Evolutionary conservation across 2,113 vertebrate genomes (phyloP).

Genomic region (Austrofundulus limnaeus): DNA sequence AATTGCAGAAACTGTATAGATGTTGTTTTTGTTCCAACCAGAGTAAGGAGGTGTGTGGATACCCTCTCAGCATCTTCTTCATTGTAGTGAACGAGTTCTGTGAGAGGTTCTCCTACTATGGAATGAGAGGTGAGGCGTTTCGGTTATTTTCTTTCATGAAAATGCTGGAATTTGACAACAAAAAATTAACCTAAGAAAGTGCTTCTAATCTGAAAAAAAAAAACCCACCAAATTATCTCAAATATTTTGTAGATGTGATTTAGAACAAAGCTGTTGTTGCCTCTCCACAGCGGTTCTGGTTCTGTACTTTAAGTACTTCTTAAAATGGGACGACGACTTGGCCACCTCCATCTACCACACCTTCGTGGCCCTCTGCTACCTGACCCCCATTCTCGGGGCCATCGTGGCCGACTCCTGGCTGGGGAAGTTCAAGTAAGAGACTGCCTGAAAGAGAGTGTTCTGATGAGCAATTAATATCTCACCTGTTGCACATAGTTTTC

Average conservation of each 20-base stretch:
- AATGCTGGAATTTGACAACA: no score
- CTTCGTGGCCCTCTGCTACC: constrained; percentile 92
- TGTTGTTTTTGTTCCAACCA: constrained; percentile 20
- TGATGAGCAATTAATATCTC: no score
- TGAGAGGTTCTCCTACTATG: constrained; percentile 98
- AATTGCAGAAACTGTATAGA: neutral
- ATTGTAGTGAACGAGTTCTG: constrained; percentile 96
- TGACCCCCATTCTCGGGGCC: constrained; percentile 91
- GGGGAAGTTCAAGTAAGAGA: constrained; percentile 93
- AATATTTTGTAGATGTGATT: neutral
- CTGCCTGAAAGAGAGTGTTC: neutral
- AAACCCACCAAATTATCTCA: no score
- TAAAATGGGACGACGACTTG: constrained; percentile 85
- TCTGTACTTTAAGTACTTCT: constrained; percentile 89
- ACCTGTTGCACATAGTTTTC: no score
- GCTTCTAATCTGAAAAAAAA: no score
- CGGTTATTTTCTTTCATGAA: neutral
- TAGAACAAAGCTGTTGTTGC: neutral
- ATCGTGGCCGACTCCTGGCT: constrained; percentile 94
- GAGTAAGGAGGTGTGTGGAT: constrained; percentile 75
- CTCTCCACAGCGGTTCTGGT: constrained; percentile 86
- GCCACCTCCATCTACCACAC: constrained; percentile 92
- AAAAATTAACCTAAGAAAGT: no score
- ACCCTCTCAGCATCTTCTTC: constrained; percentile 94
- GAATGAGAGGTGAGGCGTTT: constrained; percentile 87